Base-by-base conservation (phyloP, 2,113 vertebrate genomes). In the Neogobius melanostomus region DNA sequence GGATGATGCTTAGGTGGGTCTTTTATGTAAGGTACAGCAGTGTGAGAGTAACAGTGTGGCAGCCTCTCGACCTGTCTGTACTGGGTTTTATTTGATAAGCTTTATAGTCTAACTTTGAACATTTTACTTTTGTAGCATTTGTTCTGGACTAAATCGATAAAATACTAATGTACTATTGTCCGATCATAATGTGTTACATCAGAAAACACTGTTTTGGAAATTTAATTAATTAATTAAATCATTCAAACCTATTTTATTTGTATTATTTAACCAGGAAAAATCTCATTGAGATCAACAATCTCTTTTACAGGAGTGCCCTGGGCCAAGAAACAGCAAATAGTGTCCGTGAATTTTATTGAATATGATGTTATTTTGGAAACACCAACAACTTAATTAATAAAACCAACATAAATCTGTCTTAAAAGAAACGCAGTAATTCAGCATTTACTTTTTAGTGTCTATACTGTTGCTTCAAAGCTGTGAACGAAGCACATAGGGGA, bases 11-110 rank as follows among this genome's bases (percentile, higher is more conserved):
- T 5, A 4, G 28, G 28, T 36, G 28, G 28, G 28, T 36, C 28
- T 36, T 36, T 36, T 3, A 36, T 36, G 28, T 36, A 36, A 36
- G 28, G 28, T 4, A 50, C 49, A 14, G 12, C 11, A 50, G 49
- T 50, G 49, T 50, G 12, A 12, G 6, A 51, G 15, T 60, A 72
- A 70, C 11, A 0, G 28, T 36, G 28, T 36, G 1, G 28, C 0
- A 75, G 10, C 49, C 73, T 82, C 71, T 79, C 65, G 51, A 69
- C 71, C 61, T 50, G 3, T 15, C 42, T 36, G 6, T 59, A 12
- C 11, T 50, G 11, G 59, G 15, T 60, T 44, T 61, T 68, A 72
- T 84, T 80, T 74, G 36, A 72, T 80, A 76, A 82, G 0, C 51
- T 66, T 69, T 68, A 75, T 68, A 70, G 68, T 51, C 9, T 15